Evolutionary conservation across 2,797 vertebrate species (phyloP), one percentile per base, ranked within the genome.

Genomic region (Galagoides demidoff): DNA sequence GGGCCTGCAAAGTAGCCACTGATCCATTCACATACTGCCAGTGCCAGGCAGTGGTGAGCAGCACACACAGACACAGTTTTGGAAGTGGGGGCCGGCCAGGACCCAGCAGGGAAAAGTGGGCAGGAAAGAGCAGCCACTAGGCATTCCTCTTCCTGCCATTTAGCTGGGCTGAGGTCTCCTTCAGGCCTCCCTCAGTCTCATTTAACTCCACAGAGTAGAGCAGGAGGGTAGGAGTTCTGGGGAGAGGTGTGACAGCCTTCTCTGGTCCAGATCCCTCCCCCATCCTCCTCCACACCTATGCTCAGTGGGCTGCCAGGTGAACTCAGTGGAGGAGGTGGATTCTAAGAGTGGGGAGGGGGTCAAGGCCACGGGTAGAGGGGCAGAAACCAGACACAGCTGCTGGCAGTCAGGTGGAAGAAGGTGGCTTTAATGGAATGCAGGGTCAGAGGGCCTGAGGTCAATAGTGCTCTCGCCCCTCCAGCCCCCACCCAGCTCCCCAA

Each of bases 381-480:
- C 73, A 89, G 78, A 82, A 93, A 94, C 39, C 22, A 94, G 86
- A 63, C 45, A 0, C 49, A 52, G 61, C 13, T 2, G 19, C 39
- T 10, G 12, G 37, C 29, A 2, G 86, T 66, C 31, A 81, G 8
- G 74, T 57, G 85, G 85, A 97, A 89, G 97, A 98, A 63, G 22
- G 71, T n/a, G 73, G 82, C 79, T 98, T 99, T 98, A 98, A 98
- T 98, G 94, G 87, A 97, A 97, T 86, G 83, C 96, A 96, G 74
- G 91, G 83, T 93, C 92, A 93, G 77, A 57, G 81, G 89, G 90
- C 93, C 93, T 68, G 94, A 96, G 63, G 95, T 92, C 94, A 77
- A 87, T 73, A 78, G 57, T 93, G 3, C 49, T 96, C 91, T 89
- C 43, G 20, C 63, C 55, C 93, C 66, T 1, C 85, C 59, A 39